Conservation (phyloP, 2,113 vertebrate genomes). For the Epinephelus cyanopodus region DNA sequence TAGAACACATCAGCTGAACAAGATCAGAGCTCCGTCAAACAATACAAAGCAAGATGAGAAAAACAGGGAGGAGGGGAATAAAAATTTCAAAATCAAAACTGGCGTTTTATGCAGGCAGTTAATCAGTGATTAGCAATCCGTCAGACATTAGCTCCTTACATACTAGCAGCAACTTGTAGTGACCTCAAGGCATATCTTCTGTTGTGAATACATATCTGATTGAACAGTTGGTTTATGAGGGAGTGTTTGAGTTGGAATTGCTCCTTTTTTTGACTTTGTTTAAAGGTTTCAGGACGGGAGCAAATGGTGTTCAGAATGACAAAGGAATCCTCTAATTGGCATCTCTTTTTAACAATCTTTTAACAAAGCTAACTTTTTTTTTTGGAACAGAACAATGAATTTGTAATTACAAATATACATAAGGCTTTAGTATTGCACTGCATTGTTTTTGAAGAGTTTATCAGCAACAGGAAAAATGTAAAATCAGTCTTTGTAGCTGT, state of each 20-base stretch:
- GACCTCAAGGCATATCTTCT: conserved; percentile 51
- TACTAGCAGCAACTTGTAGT: conserved; percentile 46
- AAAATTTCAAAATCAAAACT: conserved; percentile 32
- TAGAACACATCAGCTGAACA: conserved; percentile 75
- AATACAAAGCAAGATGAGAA: conserved; percentile 38
- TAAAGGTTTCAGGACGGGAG: conserved; percentile 11
- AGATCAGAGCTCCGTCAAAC: conserved; percentile 80
- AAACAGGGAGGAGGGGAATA: conserved; percentile 7
- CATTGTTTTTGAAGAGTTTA: conserved; percentile 57
- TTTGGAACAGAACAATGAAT: conserved; percentile 47
- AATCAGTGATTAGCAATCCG: conserved; percentile 37
- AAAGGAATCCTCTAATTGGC: conserved; percentile 21
- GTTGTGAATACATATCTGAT: conserved; percentile 45
- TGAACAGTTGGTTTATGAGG: conserved; percentile 39
- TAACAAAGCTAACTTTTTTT: conserved; percentile 33
- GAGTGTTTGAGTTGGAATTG: conserved; percentile 31
- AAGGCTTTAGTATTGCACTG: conserved; percentile 75
- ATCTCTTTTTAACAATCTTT: conserved; percentile 42
- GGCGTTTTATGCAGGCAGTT: conserved; percentile 25
- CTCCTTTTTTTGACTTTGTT: conserved; percentile 11
- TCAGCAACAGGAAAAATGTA: conserved; percentile 48
- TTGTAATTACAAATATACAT: conserved; percentile 72
- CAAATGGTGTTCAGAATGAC: conserved; percentile 27
- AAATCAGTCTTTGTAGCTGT: conserved; percentile 46
- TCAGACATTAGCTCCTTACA: conserved; percentile 40